Evolutionary conservation across 2,113 vertebrate species (phyloP).

Genomic region (Phyllopteryx taeniolatus): DNA sequence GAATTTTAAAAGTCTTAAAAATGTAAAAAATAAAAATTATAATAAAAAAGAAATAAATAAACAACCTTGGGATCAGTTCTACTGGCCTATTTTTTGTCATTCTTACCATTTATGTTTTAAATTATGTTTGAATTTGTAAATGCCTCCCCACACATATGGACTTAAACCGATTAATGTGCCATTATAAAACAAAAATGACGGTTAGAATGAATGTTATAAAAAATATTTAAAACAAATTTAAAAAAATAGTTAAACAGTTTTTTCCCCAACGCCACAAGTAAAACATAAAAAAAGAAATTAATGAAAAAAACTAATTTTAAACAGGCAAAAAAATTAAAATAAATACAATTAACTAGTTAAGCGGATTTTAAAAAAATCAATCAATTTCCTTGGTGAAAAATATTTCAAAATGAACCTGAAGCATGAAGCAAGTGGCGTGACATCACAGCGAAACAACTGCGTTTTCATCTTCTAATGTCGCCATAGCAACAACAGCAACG

Average conservation of each 20-base stretch:
- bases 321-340: neutral
- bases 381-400: neutral
- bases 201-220: neutral
- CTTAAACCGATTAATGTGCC: neutral
- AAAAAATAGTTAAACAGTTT: neutral
- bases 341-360: neutral
- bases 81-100: no score
- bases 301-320: neutral
- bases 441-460: neutral
- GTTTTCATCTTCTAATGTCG: neutral
- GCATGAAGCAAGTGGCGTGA: neutral
- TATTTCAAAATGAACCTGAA: neutral
- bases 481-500: neutral
- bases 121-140: no score
- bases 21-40: no score
- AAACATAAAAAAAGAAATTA: neutral
- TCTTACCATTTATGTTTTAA: no score
- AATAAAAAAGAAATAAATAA: no score
- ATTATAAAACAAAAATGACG: neutral
- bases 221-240: neutral
- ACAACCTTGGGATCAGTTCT: no score
- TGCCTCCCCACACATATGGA: no score
- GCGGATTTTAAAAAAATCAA: neutral
- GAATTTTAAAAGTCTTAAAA: no score
- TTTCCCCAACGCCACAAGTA: no score